Percentiles rank a stretch among this genome's conserved stretches.
phyloP scores from a whole-genome alignment of 2,797 vertebrate genomes.

The Rhinogobio ventralis region DNA sequence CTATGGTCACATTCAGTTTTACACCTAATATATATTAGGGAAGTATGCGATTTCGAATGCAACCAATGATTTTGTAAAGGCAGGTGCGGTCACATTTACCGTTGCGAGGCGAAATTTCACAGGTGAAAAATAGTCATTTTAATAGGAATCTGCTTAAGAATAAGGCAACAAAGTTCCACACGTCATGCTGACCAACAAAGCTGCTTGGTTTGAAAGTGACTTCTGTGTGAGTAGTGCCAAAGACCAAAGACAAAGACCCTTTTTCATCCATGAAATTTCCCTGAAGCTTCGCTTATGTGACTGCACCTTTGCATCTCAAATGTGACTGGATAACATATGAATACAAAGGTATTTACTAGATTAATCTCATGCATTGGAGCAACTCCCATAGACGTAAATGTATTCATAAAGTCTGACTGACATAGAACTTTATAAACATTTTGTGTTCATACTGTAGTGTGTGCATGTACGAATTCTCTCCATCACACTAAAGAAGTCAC shows the following conservation, averaged over 20 bases:
- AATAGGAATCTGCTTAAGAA: neutral
- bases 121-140: neutral
- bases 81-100: slow-evolving; percentile 17
- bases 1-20: neutral
- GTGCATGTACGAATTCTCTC: slow-evolving; percentile 61
- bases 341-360: slow-evolving; percentile 73
- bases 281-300: neutral
- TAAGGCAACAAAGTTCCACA: neutral
- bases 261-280: neutral
- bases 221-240: neutral
- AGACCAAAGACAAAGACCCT: neutral
- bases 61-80: slow-evolving; percentile 20
- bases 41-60: neutral
- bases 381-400: slow-evolving; percentile 69
- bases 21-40: neutral
- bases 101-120: neutral
- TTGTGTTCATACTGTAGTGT: slow-evolving; percentile 61
- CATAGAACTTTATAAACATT: slow-evolving; percentile 73
- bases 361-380: slow-evolving; percentile 64
- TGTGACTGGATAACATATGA: slow-evolving; percentile 74
- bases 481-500: slow-evolving; percentile 69
- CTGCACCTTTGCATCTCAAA: slow-evolving; percentile 66
- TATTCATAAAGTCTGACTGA: slow-evolving; percentile 71
- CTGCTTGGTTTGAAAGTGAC: neutral
- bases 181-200: neutral